Percentiles rank a stretch among this genome's conserved stretches.
phyloP scores from a whole-genome alignment of 2,888 invertebrate species.

The Beris chalybata region DNA sequence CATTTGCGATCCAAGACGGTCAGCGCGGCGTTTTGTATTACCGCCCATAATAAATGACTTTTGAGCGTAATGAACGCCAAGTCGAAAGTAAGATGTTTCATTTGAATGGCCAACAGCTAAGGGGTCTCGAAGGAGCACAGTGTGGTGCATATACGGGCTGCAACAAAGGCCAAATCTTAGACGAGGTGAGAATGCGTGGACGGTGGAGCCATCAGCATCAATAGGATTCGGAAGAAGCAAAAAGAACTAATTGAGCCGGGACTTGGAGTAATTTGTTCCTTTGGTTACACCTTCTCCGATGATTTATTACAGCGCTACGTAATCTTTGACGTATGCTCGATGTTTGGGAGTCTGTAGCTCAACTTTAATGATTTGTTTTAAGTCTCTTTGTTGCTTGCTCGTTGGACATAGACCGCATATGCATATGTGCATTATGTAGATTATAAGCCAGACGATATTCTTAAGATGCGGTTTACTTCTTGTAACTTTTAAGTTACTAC shows the following conservation, averaged over 20 bases:
- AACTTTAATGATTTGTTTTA: slow-evolving; percentile 31
- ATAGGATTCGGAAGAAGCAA: slow-evolving; percentile 24
- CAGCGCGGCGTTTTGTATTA: slow-evolving; percentile 5
- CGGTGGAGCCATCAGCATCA: not conserved
- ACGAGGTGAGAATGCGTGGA: no score
- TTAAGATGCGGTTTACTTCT: not conserved
- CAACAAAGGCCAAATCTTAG: not conserved
- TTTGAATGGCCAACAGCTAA: slow-evolving; percentile 6
- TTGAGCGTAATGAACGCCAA: slow-evolving; percentile 27
- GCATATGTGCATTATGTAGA: not conserved
- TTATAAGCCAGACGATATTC: slow-evolving; percentile 5
- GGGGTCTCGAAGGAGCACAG: not conserved
- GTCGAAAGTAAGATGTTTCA: slow-evolving; percentile 26
- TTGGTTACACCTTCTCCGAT: slow-evolving; percentile 36
- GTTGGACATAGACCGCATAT: slow-evolving; percentile 18
- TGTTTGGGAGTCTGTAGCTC: slow-evolving; percentile 16
- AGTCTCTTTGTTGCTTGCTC: slow-evolving; percentile 12
- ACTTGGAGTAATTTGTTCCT: slow-evolving; percentile 35
- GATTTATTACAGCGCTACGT: slow-evolving; percentile 35
- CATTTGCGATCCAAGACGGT: not conserved
- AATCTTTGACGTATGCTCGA: slow-evolving; percentile 34
- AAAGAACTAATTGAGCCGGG: slow-evolving; percentile 31
- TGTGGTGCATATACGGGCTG: not conserved
- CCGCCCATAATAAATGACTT: slow-evolving; percentile 24
- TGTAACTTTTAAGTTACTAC: not conserved